Evolutionary conservation across 2,888 invertebrate species (phyloP).

Genomic region (Drosophila tanythrix): DNA sequence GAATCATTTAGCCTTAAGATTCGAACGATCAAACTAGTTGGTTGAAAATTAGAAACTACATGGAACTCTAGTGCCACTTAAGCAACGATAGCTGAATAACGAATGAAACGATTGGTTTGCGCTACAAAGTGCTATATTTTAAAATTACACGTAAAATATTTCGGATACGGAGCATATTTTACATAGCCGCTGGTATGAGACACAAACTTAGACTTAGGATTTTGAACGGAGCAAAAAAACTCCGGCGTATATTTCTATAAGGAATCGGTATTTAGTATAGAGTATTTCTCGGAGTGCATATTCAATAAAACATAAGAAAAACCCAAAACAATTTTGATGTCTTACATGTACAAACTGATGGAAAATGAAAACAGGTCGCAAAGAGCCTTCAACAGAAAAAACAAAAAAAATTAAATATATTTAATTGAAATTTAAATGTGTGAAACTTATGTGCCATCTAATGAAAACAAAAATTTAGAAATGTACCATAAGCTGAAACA

Average conservation of each 20-base stretch:
- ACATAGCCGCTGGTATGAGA: conserved; percentile 51
- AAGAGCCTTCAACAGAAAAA: conserved; percentile 41
- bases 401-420: conserved; percentile 13
- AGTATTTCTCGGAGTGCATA: conserved; percentile 36
- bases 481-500: conserved; percentile 41
- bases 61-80: conserved; percentile 72
- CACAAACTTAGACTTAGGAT: conserved; percentile 27
- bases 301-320: conserved; percentile 40
- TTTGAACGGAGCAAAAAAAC: conserved; percentile 1
- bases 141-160: conserved; percentile 31
- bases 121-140: conserved; percentile 24
- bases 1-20: conserved; percentile 58
- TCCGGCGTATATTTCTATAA: conserved; percentile 25
- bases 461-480: conserved; percentile 17
- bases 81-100: conserved; percentile 74
- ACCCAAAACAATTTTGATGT: conserved; percentile 30
- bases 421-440: conserved; percentile 48
- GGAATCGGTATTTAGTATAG: conserved; percentile 25
- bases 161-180: conserved; percentile 48
- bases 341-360: conserved; percentile 42
- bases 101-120: conserved; percentile 71
- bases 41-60: conserved; percentile 36
- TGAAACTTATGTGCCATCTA: conserved; percentile 73
- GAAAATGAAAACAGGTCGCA: conserved; percentile 50
- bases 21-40: conserved; percentile 31